These are phyloP conservation scores for Coregonus clupeaformis DNA, from an alignment of 2,113 vertebrate genomes.

Conservation along the genomic window DNA sequence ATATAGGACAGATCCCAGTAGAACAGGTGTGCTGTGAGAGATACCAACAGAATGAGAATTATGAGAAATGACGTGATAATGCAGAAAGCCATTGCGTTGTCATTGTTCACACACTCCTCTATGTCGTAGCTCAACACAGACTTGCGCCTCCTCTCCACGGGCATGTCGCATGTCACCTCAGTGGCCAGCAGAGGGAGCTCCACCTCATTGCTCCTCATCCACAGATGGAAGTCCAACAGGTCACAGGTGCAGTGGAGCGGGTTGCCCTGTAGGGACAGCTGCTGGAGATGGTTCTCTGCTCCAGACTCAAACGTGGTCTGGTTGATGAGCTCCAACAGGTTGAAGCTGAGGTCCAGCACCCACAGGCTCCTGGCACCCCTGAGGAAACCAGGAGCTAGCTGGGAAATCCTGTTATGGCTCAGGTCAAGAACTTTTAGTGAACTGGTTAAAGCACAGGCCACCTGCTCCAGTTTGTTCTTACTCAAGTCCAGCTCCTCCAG, in stretches of 20 bases:
- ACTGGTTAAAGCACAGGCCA: conserved; percentile 30
- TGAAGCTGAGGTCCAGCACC: conserved; percentile 62
- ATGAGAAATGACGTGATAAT: conserved; percentile 52
- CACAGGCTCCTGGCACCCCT: conserved; percentile 30
- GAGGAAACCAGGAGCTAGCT: conserved; percentile 50
- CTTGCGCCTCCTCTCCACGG: conserved; percentile 42
- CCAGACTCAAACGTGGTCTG: conserved; percentile 44
- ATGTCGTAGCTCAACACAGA: conserved; percentile 51
- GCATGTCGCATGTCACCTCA: conserved; percentile 50
- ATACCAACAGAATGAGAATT: conserved; percentile 24
- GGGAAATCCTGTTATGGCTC: conserved; percentile 53
- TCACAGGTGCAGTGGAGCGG: conserved; percentile 64
- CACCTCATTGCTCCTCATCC: conserved; percentile 53
- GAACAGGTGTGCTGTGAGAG: conserved; percentile 57
- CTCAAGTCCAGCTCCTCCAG: conserved; percentile 59
- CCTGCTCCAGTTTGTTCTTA: conserved; percentile 52
- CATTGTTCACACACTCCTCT: conserved; percentile 44
- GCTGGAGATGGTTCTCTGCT: conserved; percentile 29
- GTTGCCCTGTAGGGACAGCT: conserved; percentile 56
- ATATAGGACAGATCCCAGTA: conserved; percentile 61
- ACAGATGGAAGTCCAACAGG: conserved; percentile 60
- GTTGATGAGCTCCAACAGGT: conserved; percentile 57
- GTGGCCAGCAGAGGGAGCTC: conserved; percentile 52
- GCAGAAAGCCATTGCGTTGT: conserved; percentile 37
- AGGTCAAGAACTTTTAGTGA: conserved; percentile 62